Evolutionary conservation across 2,888 invertebrate genomes (phyloP).

Genomic region (Eupeodes luniger): DNA sequence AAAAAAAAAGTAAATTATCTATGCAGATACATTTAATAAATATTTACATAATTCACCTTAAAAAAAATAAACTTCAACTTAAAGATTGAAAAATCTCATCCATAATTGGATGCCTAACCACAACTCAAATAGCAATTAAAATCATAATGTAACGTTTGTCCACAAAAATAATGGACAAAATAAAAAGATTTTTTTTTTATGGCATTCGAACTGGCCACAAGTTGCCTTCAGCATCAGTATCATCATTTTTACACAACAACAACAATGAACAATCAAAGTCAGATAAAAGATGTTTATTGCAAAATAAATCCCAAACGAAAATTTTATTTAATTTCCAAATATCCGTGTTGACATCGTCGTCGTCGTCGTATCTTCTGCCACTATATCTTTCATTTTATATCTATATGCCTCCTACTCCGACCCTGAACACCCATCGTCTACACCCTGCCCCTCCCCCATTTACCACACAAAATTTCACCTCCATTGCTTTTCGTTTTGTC

Average conservation of each 20-base stretch:
- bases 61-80: background rate
- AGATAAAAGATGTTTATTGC: conserved; percentile 65
- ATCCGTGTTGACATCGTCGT: conserved; percentile 28
- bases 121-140: conserved; percentile 41
- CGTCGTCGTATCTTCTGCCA: background rate
- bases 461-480: conserved; percentile 49
- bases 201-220: conserved; percentile 19
- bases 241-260: conserved; percentile 39
- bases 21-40: too few species aligned
- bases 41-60: background rate
- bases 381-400: conserved; percentile 3
- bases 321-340: conserved; percentile 69
- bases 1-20: too few species aligned
- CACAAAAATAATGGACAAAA: background rate
- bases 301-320: conserved; percentile 43
- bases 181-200: background rate
- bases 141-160: conserved; percentile 28
- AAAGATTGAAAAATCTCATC: background rate
- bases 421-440: too few species aligned
- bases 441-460: background rate
- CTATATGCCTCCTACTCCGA: background rate
- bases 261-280: conserved; percentile 68
- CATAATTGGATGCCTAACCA: conserved; percentile 6
- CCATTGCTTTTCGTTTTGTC: conserved; percentile 72
- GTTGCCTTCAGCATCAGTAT: conserved; percentile 20